Evolutionary conservation across 2,797 vertebrate genomes (phyloP), one percentile per base, ranked within the genome.

Genomic region (Spheniscus humboldti): DNA sequence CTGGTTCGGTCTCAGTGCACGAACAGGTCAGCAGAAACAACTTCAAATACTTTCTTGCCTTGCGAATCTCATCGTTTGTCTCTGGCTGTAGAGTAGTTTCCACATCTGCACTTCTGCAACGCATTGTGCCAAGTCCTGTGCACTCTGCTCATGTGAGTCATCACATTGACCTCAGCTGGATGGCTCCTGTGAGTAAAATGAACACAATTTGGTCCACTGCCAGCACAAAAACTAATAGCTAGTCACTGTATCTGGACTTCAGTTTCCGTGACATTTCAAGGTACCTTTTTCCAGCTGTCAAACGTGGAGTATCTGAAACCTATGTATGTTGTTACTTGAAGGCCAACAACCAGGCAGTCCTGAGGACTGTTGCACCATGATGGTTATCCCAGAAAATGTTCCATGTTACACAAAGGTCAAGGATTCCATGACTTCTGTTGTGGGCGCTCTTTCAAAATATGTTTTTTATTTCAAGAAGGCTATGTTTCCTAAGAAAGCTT

Each of bases 401-500:
- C 97, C 88, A 13, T 95, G 77, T 97, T 97, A 94, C 18, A 86
- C 77, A 94, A 96, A 97, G 94, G 90, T 69, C 79, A 95, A 88
- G 95, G 95, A 96, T 96, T 96, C 95, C 91, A 94, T 96, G 94
- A 96, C 86, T 98, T 95, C 94, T 95, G 84, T 92, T 98, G 85
- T 95, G 90, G 92, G 84, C 82, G 94, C 33, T 97, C 92, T 96
- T 97, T 98, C 95, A 96, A 97, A 84, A 57, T 41, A 92, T 84
- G 81, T 37, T 95, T 95, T 94, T 81, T 96, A 88, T 97, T 96
- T 97, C 76, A 91, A 83, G 92, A 92, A 35, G 53, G 35, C 39
- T 73, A 10, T 74, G 17, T 95, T 97, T 97, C 97, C 89, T 75
- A 97, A 96, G 95, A 95, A 91, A 88, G 83, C 87, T 77, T 96